Conservation (phyloP, 2,888 invertebrate species). For the Eumacrocentrus americanus region DNA sequence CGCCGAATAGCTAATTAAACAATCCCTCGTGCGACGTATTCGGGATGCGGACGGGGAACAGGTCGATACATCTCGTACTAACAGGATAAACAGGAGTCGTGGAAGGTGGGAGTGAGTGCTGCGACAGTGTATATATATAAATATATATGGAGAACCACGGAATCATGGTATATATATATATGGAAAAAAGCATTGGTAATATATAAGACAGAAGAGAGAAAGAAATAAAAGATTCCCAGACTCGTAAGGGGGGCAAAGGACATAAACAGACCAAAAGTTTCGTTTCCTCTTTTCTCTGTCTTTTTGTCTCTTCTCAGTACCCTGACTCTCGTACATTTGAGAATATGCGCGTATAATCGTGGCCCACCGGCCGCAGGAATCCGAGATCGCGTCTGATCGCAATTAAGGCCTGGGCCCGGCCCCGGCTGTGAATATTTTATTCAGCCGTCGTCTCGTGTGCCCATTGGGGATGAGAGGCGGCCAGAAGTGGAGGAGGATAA, state of each 20-base stretch:
- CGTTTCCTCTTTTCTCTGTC: conserved; percentile 18
- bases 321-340: conserved; percentile 25
- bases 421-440: conserved; percentile 60
- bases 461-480: conserved; percentile 12
- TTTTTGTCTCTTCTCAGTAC: not conserved
- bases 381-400: conserved; percentile 62
- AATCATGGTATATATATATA: too few species aligned
- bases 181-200: conserved; percentile 15
- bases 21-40: conserved; percentile 54
- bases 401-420: conserved; percentile 55
- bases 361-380: conserved; percentile 60
- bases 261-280: conserved; percentile 11
- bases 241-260: conserved; percentile 9
- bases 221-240: not conserved
- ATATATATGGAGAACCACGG: conserved; percentile 7
- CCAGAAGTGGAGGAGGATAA: not conserved
- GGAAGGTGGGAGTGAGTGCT: conserved; percentile 21
- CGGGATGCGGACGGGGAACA: conserved; percentile 53
- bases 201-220: not conserved
- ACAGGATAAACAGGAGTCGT: conserved; percentile 60
- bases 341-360: conserved; percentile 38
- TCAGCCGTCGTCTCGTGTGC: conserved; percentile 36
- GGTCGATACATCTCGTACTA: conserved; percentile 61
- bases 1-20: conserved; percentile 57
- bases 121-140: conserved; percentile 4